These are phyloP conservation scores for Phylloscopus collybita DNA, from an alignment of 2,797 vertebrate genomes.

Conservation along the genomic window DNA sequence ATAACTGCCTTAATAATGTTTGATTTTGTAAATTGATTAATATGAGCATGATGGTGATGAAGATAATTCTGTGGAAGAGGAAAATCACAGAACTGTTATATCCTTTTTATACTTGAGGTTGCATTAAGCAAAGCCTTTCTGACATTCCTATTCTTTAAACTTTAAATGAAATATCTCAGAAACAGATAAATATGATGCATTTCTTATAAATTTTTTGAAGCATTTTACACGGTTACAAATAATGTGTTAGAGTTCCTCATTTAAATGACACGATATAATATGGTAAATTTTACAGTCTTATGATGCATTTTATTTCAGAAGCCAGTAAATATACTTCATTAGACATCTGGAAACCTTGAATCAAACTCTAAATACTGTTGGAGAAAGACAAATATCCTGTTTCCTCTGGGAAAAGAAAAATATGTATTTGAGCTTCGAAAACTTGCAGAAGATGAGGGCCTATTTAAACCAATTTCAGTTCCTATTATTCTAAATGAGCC, in stretches of 20 bases:
- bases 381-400: background rate
- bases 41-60: background rate
- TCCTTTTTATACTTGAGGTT: background rate
- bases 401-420: background rate
- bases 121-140: background rate
- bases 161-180: background rate
- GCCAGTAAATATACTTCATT: background rate
- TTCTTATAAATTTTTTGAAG: background rate
- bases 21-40: background rate
- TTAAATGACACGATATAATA: background rate
- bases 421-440: background rate
- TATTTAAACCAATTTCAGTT: background rate
- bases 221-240: background rate
- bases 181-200: background rate
- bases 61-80: background rate
- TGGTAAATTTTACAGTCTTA: background rate
- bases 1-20: background rate
- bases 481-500: background rate
- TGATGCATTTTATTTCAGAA: background rate
- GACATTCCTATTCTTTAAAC: background rate
- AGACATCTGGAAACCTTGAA: background rate
- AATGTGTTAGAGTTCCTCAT: background rate
- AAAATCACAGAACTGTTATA: background rate
- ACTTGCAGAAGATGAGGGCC: background rate
- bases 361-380: background rate